phyloP scores from a whole-genome alignment of 2,888 invertebrate species.

The Ochropleura plecta region DNA sequence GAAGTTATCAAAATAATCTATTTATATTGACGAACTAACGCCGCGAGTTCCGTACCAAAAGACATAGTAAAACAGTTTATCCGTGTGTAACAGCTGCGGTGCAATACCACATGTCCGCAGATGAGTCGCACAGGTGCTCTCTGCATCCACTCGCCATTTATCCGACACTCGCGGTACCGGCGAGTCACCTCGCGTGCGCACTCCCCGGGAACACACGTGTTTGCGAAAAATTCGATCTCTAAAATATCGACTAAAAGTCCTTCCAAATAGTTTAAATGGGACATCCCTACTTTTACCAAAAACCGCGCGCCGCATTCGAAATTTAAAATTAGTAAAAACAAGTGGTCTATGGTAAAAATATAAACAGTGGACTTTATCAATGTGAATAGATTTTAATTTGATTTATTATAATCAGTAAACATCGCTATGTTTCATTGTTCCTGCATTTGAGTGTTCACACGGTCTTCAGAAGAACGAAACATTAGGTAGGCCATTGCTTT shows the following conservation, averaged over 20 bases:
- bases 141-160: conserved; percentile 83
- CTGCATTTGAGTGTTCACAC: conserved; percentile 76
- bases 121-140: conserved; percentile 80
- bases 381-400: conserved; percentile 70
- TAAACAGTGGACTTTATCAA: conserved; percentile 65
- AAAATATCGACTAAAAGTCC: conserved; percentile 48
- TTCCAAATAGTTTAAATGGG: conserved; percentile 37
- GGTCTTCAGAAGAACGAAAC: conserved; percentile 68
- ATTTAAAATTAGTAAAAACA: conserved; percentile 43
- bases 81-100: conserved; percentile 68
- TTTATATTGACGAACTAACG: conserved; percentile 31
- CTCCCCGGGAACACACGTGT: conserved; percentile 69
- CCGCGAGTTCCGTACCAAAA: conserved; percentile 43
- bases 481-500: conserved; percentile 76
- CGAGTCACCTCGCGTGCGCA: conserved; percentile 79
- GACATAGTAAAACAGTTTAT: conserved; percentile 60
- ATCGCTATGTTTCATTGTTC: conserved; percentile 76
- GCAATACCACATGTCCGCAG: conserved; percentile 76
- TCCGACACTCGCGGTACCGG: conserved; percentile 83
- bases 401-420: conserved; percentile 66
- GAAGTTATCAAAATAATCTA: conserved; percentile 36
- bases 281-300: conserved; percentile 29
- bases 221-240: conserved; percentile 65
- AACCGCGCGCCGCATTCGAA: conserved; percentile 58
- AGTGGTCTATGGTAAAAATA: conserved; percentile 61